Evolutionary conservation across 2,113 vertebrate species (phyloP).

Genomic region (Poicephalus gulielmi): DNA sequence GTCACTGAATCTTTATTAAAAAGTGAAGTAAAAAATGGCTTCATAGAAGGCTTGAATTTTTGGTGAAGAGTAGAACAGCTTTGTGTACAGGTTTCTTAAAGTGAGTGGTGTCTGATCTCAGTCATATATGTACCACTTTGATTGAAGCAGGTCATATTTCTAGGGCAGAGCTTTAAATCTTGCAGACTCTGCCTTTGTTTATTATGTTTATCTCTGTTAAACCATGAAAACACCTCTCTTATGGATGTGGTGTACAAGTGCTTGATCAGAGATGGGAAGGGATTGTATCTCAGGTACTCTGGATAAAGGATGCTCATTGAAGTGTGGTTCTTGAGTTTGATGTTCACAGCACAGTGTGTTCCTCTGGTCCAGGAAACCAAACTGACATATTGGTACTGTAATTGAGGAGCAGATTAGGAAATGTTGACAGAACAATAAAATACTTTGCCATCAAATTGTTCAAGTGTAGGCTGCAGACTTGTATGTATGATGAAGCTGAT

Average conservation of each 20-base stretch:
- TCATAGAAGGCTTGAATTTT: neutral
- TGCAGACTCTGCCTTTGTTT: neutral
- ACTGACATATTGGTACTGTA: neutral
- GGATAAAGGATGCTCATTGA: neutral
- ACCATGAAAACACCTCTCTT: neutral
- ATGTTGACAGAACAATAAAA: slow-evolving; percentile 30
- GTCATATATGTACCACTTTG: neutral
- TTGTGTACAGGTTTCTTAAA: neutral
- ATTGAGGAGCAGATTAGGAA: neutral
- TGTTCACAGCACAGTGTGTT: neutral
- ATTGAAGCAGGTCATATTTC: neutral
- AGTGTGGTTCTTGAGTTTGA: neutral
- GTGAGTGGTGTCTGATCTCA: neutral
- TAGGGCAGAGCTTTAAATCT: neutral
- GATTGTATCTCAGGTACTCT: neutral
- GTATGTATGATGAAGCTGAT: neutral
- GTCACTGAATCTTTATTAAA: neutral
- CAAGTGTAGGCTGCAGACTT: neutral
- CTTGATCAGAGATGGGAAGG: neutral
- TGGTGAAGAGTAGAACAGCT: neutral
- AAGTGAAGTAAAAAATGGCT: neutral
- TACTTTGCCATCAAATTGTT: neutral
- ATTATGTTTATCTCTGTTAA: neutral
- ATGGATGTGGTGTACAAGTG: rapidly evolving
- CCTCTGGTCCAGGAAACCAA: neutral